These are phyloP conservation scores for Spodoptera picta DNA, from an alignment of 2,888 invertebrate genomes.

Conservation along the genomic window DNA sequence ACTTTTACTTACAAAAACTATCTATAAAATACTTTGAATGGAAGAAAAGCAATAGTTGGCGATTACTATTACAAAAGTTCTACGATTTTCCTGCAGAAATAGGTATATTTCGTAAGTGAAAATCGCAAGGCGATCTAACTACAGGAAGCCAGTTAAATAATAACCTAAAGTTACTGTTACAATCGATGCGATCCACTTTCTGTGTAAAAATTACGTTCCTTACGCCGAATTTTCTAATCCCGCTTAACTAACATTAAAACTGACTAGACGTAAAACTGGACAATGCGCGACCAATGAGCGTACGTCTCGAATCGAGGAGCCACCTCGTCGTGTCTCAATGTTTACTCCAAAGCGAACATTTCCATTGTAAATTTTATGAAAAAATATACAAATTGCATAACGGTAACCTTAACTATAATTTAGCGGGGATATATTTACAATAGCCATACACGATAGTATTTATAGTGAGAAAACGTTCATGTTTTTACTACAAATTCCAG, in stretches of 20 bases:
- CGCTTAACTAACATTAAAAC: conserved; percentile 76
- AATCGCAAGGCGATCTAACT: conserved; percentile 52
- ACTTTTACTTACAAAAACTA: conserved; percentile 25
- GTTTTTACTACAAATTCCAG: conserved; percentile 48
- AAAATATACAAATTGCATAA: conserved; percentile 84
- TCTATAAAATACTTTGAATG: conserved; percentile 24
- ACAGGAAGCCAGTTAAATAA: conserved; percentile 68
- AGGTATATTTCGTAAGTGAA: conserved; percentile 52
- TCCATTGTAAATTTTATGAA: conserved; percentile 74
- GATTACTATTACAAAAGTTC: conserved; percentile 17
- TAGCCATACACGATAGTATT: conserved; percentile 48
- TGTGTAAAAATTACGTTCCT: conserved; percentile 64
- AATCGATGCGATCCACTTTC: conserved; percentile 60
- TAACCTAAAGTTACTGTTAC: conserved; percentile 61
- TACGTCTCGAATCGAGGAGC: conserved; percentile 1
- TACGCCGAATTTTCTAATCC: conserved; percentile 67
- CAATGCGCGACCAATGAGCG: conserved; percentile 28
- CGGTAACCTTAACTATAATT: conserved; percentile 75
- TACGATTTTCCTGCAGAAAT: conserved; percentile 53
- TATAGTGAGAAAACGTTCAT: conserved; percentile 48
- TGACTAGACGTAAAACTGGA: conserved; percentile 84
- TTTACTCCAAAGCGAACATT: conserved; percentile 75
- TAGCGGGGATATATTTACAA: conserved; percentile 80
- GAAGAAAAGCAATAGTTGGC: conserved; percentile 44
- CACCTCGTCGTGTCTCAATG: conserved; percentile 63